A percentile compares a stretch with the other conserved stretches of the same genome.
Evolutionary conservation across 2,113 vertebrate species (phyloP).

Genomic region (Syngnathus scovelli): DNA sequence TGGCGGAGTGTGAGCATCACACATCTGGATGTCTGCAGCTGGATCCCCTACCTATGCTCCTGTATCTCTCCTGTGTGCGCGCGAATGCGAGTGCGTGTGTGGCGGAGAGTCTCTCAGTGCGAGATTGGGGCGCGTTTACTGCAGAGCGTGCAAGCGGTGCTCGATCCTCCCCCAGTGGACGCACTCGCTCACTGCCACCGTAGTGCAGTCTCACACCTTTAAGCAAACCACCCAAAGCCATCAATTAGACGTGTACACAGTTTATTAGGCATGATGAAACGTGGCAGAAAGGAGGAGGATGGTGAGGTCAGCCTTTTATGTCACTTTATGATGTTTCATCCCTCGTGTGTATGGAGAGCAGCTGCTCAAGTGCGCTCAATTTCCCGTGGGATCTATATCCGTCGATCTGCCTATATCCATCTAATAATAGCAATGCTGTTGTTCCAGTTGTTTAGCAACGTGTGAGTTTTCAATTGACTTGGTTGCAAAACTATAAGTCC

Average conservation of each 20-base stretch:
- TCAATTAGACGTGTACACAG: not conserved
- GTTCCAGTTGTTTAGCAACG: not conserved
- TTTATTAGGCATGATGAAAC: not conserved
- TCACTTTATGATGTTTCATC: conserved; percentile 2
- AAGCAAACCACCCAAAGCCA: not conserved
- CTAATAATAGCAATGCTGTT: not conserved
- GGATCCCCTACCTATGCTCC: conserved; percentile 60
- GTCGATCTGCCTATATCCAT: not conserved
- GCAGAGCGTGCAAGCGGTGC: conserved; percentile 65
- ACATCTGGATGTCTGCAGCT: conserved; percentile 69
- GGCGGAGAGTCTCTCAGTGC: conserved; percentile 54
- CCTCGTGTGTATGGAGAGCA: not conserved
- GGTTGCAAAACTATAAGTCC: not conserved
- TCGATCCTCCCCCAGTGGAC: conserved; percentile 72
- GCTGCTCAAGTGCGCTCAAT: not conserved
- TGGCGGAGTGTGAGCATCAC: conserved; percentile 60
- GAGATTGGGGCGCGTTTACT: conserved; percentile 57
- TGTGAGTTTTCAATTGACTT: not conserved
- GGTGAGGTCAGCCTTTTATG: not conserved
- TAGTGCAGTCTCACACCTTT: conserved; percentile 58
- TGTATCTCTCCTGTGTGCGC: conserved; percentile 60
- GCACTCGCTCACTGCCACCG: conserved; percentile 59
- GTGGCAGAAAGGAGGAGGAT: not conserved
- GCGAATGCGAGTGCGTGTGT: conserved; percentile 50
- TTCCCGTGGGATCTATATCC: not conserved